A percentile compares a stretch with the other conserved stretches of the same genome.
phyloP scores from a whole-genome alignment of 2,113 vertebrate species.

The Neoarius graeffei region DNA sequence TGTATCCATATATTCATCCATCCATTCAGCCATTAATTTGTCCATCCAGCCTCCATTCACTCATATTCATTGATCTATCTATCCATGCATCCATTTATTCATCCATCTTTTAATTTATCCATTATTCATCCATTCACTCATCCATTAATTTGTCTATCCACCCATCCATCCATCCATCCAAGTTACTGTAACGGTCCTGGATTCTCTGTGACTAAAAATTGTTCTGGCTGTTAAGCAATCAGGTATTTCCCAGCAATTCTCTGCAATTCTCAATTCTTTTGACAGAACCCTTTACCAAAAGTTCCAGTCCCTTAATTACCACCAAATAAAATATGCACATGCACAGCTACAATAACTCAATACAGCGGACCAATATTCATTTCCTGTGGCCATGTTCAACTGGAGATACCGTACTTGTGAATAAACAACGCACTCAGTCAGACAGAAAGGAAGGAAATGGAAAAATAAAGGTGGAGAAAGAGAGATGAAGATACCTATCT shows the following conservation, averaged over 20 bases:
- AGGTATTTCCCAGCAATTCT: background rate
- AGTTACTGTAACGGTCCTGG: background rate
- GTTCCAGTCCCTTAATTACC: background rate
- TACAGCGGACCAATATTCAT: background rate
- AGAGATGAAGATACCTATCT: background rate
- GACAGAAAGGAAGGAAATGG: background rate
- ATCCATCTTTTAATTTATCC: background rate
- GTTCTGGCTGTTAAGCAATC: background rate
- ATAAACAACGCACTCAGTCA: background rate
- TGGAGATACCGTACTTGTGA: background rate
- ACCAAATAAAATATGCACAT: background rate
- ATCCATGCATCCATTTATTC: background rate
- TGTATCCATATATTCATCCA: no score
- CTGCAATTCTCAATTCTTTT: background rate
- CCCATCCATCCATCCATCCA: background rate
- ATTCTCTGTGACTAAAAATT: background rate
- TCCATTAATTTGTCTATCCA: background rate
- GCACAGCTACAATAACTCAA: background rate
- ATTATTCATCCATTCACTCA: background rate
- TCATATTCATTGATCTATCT: background rate
- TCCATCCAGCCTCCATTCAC: no score
- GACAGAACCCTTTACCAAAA: background rate
- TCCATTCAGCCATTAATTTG: background rate
- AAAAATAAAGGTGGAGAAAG: background rate
- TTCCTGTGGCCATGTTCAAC: background rate